Evolutionary conservation across 2,113 vertebrate genomes (phyloP).

Genomic region (Sceloporus undulatus): DNA sequence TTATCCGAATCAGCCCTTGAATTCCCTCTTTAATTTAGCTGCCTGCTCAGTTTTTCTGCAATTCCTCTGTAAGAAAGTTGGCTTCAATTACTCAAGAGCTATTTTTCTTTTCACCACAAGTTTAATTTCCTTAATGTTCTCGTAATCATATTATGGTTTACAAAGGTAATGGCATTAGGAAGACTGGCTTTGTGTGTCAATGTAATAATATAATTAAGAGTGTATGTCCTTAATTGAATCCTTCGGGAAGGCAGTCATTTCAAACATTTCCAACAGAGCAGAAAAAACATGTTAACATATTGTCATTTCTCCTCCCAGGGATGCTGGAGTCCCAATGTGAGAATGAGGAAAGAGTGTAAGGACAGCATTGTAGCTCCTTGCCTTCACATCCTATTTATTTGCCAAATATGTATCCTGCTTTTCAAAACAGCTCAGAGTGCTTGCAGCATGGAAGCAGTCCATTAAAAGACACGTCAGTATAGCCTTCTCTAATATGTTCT

Average conservation of each 20-base stretch:
- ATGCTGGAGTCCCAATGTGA: background rate
- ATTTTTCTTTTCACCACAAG: slow-evolving; percentile 23
- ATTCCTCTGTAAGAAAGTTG: slow-evolving; percentile 32
- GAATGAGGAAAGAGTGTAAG: background rate
- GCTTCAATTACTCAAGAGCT: slow-evolving; percentile 26
- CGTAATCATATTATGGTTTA: slow-evolving; percentile 32
- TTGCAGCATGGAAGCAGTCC: no score
- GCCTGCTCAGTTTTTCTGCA: background rate
- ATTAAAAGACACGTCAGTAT: background rate
- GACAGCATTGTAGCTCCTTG: no score
- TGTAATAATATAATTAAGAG: slow-evolving; percentile 22
- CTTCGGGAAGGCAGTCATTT: background rate
- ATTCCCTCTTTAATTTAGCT: slow-evolving; percentile 30
- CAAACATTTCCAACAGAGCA: background rate
- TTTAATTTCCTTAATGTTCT: slow-evolving; percentile 39
- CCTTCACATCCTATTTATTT: background rate
- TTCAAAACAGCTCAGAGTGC: background rate
- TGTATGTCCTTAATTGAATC: slow-evolving; percentile 15
- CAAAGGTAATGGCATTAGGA: slow-evolving; percentile 4
- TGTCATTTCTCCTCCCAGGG: background rate
- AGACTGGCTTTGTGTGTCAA: slow-evolving; percentile 8
- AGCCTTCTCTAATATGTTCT: background rate
- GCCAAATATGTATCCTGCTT: background rate
- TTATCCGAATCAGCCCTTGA: no score
- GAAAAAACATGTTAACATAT: background rate